phyloP scores from a whole-genome alignment of 2,797 vertebrate species.

The Danio albolineatus region DNA sequence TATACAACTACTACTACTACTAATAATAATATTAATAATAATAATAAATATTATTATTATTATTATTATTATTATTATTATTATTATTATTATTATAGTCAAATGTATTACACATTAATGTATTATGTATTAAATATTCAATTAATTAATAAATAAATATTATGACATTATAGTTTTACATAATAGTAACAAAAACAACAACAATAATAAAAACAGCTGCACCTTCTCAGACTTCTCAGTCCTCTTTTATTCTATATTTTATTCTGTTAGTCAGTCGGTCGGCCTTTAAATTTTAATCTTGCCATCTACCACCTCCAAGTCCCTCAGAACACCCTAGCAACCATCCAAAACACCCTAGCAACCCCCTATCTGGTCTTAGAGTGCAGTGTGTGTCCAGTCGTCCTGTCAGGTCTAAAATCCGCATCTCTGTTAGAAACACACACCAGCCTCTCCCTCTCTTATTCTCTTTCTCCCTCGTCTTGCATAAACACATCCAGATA shows the following conservation, averaged over 20 bases:
- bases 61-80: too few species aligned
- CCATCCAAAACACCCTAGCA: neutral
- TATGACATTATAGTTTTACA: too few species aligned
- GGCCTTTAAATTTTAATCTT: neutral
- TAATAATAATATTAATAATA: too few species aligned
- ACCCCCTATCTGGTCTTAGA: neutral
- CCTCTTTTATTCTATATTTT: neutral
- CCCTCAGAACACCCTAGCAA: neutral
- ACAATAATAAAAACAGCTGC: too few species aligned
- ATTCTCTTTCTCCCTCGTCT: neutral
- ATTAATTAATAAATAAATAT: too few species aligned
- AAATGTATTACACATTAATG: too few species aligned
- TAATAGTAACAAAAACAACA: too few species aligned
- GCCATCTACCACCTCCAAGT: too few species aligned
- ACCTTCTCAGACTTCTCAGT: neutral
- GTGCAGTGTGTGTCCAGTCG: neutral
- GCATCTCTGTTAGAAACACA: conserved; percentile 14
- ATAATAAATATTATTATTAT: too few species aligned
- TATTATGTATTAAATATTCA: too few species aligned
- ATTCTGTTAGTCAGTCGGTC: neutral
- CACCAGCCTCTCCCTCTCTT: neutral
- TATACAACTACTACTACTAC: too few species aligned
- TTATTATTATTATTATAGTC: too few species aligned
- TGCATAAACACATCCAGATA: conserved; percentile 31
- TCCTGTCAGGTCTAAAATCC: conserved; percentile 21